These are phyloP conservation scores for Troides helena DNA, from an alignment of 2,888 invertebrate genomes.

Conservation along the genomic window DNA sequence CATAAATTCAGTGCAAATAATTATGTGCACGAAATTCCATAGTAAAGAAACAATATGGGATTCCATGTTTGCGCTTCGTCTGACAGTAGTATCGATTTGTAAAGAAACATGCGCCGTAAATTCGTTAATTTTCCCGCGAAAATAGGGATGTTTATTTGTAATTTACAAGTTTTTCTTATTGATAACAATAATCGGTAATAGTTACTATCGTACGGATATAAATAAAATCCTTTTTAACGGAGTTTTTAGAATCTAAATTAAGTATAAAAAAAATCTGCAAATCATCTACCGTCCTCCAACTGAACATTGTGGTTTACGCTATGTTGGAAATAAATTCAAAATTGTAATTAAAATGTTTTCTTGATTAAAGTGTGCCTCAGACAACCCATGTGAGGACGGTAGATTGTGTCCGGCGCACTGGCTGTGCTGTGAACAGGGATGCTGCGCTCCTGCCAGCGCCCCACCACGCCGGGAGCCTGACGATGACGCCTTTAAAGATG, in stretches of 20 bases:
- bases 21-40: background rate
- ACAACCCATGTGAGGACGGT: constrained; percentile 79
- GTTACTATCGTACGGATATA: too few relatives aligned
- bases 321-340: background rate
- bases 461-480: constrained; percentile 65
- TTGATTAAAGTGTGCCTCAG: constrained; percentile 55
- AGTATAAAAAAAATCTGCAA: background rate
- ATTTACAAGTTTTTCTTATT: background rate
- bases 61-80: constrained; percentile 23
- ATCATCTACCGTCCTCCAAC: background rate
- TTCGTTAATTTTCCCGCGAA: constrained; percentile 48
- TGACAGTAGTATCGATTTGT: constrained; percentile 51
- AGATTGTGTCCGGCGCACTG: constrained; percentile 86
- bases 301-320: background rate
- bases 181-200: background rate
- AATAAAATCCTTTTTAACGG: too few relatives aligned
- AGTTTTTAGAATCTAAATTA: too few relatives aligned
- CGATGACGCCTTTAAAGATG: constrained; percentile 47
- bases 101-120: constrained; percentile 54
- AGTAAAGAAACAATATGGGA: constrained; percentile 9
- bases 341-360: background rate
- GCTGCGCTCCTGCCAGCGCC: constrained; percentile 76
- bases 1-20: too few relatives aligned
- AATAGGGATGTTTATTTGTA: constrained; percentile 29
- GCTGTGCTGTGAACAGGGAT: constrained; percentile 87